These are phyloP conservation scores for Diarsia brunnea DNA, from an alignment of 2,888 invertebrate genomes.

Conservation along the genomic window DNA sequence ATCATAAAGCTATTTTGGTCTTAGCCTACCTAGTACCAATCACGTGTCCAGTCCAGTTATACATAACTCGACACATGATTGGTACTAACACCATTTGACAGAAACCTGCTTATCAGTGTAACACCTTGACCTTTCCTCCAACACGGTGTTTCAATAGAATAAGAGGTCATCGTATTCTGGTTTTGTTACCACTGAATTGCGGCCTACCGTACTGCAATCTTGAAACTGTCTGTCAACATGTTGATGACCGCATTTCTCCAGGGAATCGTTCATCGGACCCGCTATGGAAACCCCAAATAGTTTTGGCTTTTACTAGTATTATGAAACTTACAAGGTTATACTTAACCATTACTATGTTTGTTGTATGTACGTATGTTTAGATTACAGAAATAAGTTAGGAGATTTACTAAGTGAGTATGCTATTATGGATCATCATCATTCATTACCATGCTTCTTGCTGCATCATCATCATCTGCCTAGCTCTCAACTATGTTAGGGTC, in stretches of 20 bases:
- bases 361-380: background rate
- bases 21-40: no score
- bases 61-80: background rate
- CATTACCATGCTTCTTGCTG: no score
- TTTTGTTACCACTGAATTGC: background rate
- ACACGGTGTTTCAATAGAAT: background rate
- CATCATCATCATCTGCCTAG: no score
- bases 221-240: slow-evolving; percentile 51
- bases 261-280: slow-evolving; percentile 27
- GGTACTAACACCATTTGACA: background rate
- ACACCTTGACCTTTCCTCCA: background rate
- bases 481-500: no score
- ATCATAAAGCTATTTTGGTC: no score
- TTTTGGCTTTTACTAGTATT: slow-evolving; percentile 21
- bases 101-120: background rate
- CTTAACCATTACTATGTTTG: no score
- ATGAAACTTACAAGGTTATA: slow-evolving; percentile 17
- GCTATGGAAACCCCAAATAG: slow-evolving; percentile 32
- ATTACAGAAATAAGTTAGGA: background rate
- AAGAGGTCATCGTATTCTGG: background rate
- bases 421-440: background rate
- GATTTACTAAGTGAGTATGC: background rate
- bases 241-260: slow-evolving; percentile 46
- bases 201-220: slow-evolving; percentile 46
- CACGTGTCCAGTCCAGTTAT: no score